Base-by-base conservation (phyloP, 2,888 invertebrate species). In the Scaeva pyrastri region DNA sequence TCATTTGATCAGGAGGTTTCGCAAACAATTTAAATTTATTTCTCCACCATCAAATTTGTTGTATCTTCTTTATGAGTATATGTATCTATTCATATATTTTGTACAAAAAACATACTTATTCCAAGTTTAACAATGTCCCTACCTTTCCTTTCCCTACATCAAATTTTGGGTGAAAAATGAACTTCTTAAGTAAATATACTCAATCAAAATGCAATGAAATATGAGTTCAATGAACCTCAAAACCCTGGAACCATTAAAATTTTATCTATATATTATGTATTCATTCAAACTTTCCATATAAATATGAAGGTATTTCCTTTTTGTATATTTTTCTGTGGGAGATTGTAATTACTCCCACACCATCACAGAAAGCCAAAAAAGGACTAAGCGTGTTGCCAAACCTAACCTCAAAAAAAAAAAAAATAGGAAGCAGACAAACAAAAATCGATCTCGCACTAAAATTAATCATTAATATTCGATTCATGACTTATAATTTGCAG, bases 401-500 rank as follows among this genome's bases (percentile, higher is more conserved):
- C 36, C 36, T 36, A 19, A 48, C 21, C 12, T 11, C 48, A 50
- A 50, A 19, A 45, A 45, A 16, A 45, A 45, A 10, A 8, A 12
- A 31, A 39, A 39, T 10, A 36, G 11, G 58, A 36, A 62, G 36
- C 14, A 74, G 71, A 77, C 75, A 50, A 66, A 50, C 68, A 72
- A 52, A 68, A 60, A 60, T n/a, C 64, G 79, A 75, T n/a, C 23
- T 3, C 31, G 31, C 62, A 72, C 66, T 23, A 26, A 76, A 76
- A 81, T 77, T 77, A 77, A 85, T 85, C 80, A 85, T 85, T 81
- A 68, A 81, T 60, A 60, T 81, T 80, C 73, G 50, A 81, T 77
- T 77, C 85, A 85, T 81, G 76, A 73, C 81, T 81, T 81, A 81
- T 77, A 85, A 85, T 85, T 85, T 81, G 85, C 76, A 76, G 85